Evolutionary conservation across 64 coral and sea anemone genomes (phyloP), one percentile per base, ranked within the genome.

Genomic region (Stichodactyla mertensii): DNA sequence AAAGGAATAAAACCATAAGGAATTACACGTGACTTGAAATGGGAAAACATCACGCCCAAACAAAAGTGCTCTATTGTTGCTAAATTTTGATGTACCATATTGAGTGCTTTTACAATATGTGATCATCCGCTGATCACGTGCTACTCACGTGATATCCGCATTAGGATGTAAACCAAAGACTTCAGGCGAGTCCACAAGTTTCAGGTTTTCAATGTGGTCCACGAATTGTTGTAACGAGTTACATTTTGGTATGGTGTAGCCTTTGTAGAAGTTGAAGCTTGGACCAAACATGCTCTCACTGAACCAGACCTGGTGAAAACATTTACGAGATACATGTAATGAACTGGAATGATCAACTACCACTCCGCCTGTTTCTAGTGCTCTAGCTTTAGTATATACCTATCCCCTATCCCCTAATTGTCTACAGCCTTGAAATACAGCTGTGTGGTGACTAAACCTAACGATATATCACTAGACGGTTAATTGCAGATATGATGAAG

Each of bases 241-340:
- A 22, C 95, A 91, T 61, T 91, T 92, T 64, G 95, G 95, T 52
- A 98, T 98, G 9, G 52, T 90, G 62, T 98, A 98, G 64, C 90
- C 93, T 82, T 98, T 98, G 87, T 98, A 98, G 89, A 98, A 98
- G 82, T 98, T 94, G 61, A 98, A 94, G 22, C 90, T 94, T 64
- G 84, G 87, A 23, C 90, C 83, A 61, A 98, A 98, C 95, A 98
- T 98, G 28, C 84, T 74, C 59, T 94, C 92, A 14, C 89, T 94
- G 51, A 94, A 94, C 95, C 95, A 98, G 6, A 98, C 95, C 95
- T 98, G 54, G 2, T 54, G 7, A 52, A 81, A 51, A 79, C 7
- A 52, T 26, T 2, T 74, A n/a, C 6, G 20, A 64, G 61, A 19
- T 18, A 16, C 3, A 18, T 6, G 10, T 64, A 1, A 18, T 64